Evolutionary conservation across 2,888 invertebrate genomes (phyloP), one percentile per base, ranked within the genome.

Genomic region (Cryptocheilus praepositus): DNA sequence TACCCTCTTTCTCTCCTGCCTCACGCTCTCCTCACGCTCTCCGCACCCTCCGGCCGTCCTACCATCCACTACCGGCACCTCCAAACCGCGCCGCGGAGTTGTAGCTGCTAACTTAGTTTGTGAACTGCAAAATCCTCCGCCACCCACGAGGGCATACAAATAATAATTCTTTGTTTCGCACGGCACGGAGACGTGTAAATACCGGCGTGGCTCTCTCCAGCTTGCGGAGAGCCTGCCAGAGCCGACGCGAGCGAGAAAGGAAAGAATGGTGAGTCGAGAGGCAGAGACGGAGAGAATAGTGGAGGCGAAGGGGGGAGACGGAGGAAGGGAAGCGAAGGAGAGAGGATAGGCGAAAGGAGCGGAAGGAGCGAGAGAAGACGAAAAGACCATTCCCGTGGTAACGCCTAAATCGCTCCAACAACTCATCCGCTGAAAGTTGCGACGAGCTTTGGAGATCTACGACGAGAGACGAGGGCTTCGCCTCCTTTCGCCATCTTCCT

Each of bases 351-450:
- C 53, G 54, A 44, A 46, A 53, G 57, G 63, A 65, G 69, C 53
- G 62, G 62, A 65, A 67, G 71, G 64, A 66, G 71, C 67, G 71
- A 70, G 73, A 72, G 70, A 74, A 73, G 71, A 72, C 71, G 76
- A 79, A 81, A 82, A 81, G 84, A 84, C 83, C 83, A 84, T 85
- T 85, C 76, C 67, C 76, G 83, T 73, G 82, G 83, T 85, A 86
- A 83, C 85, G 85, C 84, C 84, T 86, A 86, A 88, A 87, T 87
- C 87, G 86, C 84, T 82, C 82, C 84, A 85, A 87, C 88, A 87
- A 88, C 85, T 87, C 85, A 87, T 88, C 85, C 84, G 85, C 82
- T 86, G 85, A 86, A 87, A 86, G 85, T 88, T 85, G 87, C 82
- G 85, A 83, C 81, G 82, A 85, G 83, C 83, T 85, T 85, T 83